Evolutionary conservation across 1,140 invertebrate genomes (phyloP), one percentile per base, ranked within the genome.

Genomic region (Pinna nobilis): DNA sequence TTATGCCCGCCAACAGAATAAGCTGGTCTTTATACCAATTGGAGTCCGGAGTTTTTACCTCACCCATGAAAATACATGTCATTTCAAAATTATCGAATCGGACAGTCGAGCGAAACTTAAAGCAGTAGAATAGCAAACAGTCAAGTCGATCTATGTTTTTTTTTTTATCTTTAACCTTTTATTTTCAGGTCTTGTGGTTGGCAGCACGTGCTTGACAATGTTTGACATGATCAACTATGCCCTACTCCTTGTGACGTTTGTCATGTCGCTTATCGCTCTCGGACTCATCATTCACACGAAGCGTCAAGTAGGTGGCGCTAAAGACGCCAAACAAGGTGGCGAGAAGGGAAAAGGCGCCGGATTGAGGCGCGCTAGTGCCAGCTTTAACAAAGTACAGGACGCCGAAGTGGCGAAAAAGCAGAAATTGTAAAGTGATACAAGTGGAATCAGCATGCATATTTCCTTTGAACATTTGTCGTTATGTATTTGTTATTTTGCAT

Each of bases 261-360:
- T 68, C n/a, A 53, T 74, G 0, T 74, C 71, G 1, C 64, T 64
- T 51, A 57, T 67, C 11, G 71, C 71, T 23, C 53, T 74, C 7
- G 71, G 71, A 1, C 35, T 74, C 15, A 59, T 74, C 37, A 67
- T 66, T 37, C 64, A 74, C 23, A 74, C 71, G 32, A 63, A 63
- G 30, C 64, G 71, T 11, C 64, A 74, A 60, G 64, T 67, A 30
- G 55, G 55, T 59, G 59, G 44, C 55, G 64, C 55, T 18, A 67
- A 67, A 37, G 65, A 74, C 39, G 44, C 64, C 44, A 49, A 74
- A 74, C 33, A 53, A 55, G 28, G 50, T 61, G 64, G 53, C 64
- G 55, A 49, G 35, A n/a, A 60, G 51, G 59, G 32, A 32, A 63
- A 63, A 28, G 59, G 59, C 6, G 28, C 39, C 7, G 39, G 18